phyloP scores from a whole-genome alignment of 1,140 invertebrate genomes.

The Matsumurasca onukii region DNA sequence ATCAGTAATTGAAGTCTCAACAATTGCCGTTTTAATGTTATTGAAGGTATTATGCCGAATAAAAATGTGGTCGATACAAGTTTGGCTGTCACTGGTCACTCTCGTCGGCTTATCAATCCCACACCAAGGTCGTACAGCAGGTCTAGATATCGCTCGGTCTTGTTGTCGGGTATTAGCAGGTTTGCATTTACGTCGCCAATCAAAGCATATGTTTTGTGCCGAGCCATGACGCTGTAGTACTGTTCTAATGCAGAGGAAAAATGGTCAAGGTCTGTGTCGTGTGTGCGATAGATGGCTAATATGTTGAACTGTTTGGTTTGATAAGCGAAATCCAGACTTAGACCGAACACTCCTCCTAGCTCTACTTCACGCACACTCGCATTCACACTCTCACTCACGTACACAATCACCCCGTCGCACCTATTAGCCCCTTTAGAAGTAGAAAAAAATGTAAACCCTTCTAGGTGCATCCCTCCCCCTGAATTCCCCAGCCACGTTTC shows the following conservation, averaged over 20 bases:
- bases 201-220: neutral
- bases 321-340: neutral
- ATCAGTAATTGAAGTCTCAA: neutral
- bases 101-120: conserved; percentile 3
- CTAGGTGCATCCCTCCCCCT: neutral
- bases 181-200: conserved; percentile 20
- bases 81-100: conserved; percentile 1
- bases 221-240: neutral
- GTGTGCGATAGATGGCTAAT: neutral
- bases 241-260: neutral
- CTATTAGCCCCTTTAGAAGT: neutral
- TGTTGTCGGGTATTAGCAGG: neutral
- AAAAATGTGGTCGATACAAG: conserved; percentile 24
- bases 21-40: neutral
- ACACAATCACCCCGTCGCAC: neutral
- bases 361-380: neutral
- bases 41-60: neutral
- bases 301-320: neutral
- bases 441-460: neutral
- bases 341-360: neutral
- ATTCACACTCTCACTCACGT: neutral
- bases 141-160: conserved; percentile 17
- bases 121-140: conserved; percentile 1
- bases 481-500: no score
- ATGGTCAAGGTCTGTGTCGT: neutral